Conservation (phyloP, 2,113 vertebrate species). For the Sinosuthora webbiana region DNA sequence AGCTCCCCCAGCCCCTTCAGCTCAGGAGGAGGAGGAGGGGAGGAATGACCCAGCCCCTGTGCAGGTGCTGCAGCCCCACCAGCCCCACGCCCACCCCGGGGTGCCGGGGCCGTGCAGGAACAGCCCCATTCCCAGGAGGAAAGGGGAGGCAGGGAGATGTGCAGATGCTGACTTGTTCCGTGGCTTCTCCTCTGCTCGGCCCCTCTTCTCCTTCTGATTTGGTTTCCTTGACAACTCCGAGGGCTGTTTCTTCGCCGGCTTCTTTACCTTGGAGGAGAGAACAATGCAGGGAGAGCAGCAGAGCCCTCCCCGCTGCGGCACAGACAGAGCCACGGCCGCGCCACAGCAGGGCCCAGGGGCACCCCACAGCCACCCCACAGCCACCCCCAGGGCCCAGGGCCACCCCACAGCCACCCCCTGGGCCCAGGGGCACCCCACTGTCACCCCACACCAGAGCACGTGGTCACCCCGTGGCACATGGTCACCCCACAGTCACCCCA, state of each 20-base stretch:
- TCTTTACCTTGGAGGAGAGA: conserved; percentile 79
- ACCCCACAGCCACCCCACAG: neutral
- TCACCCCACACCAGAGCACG: too few species aligned
- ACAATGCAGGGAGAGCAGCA: neutral
- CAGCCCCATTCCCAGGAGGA: neutral
- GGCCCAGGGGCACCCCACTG: too few species aligned
- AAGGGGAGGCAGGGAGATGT: neutral
- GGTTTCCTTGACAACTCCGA: conserved; percentile 81
- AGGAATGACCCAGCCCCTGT: neutral
- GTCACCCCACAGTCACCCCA: too few species aligned
- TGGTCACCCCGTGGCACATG: too few species aligned
- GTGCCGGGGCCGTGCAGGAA: neutral
- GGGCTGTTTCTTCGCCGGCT: conserved; percentile 75
- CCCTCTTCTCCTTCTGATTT: conserved; percentile 85
- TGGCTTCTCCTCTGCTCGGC: conserved; percentile 82
- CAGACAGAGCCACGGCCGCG: accelerated
- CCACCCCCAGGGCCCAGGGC: too few species aligned
- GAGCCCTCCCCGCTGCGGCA: neutral
- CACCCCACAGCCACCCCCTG: neutral
- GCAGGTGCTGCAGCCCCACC: neutral
- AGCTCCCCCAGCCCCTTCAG: neutral
- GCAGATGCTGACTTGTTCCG: conserved; percentile 78
- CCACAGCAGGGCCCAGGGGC: accelerated
- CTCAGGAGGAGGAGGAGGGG: neutral
- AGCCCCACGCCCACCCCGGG: neutral